Conservation (phyloP, 2,797 vertebrate genomes). For the Leptatherina wallacei region DNA sequence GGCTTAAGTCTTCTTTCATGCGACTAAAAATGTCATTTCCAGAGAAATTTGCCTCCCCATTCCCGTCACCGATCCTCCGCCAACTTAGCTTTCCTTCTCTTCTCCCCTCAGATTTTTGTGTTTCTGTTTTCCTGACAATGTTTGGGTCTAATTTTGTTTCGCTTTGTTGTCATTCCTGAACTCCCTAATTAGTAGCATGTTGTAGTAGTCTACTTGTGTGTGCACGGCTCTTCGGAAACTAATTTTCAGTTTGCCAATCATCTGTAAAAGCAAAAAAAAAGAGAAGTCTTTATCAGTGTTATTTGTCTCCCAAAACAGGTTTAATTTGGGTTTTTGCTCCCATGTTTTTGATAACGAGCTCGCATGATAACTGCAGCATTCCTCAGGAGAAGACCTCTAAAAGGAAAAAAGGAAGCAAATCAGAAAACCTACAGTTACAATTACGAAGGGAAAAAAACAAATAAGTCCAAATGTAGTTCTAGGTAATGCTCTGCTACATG, state of each 20-base stretch:
- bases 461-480: slow-evolving; percentile 43
- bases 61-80: slow-evolving; percentile 35
- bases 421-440: slow-evolving; percentile 37
- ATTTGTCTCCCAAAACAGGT: slow-evolving; percentile 79
- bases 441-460: slow-evolving; percentile 42
- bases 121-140: slow-evolving; percentile 72
- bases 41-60: slow-evolving; percentile 65
- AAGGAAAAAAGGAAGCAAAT: slow-evolving; percentile 25
- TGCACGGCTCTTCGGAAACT: slow-evolving; percentile 86
- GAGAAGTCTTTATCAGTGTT: slow-evolving; percentile 81
- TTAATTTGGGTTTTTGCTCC: slow-evolving; percentile 49
- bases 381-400: slow-evolving; percentile 79
- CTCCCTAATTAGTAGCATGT: slow-evolving; percentile 92
- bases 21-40: slow-evolving; percentile 84
- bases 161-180: slow-evolving; percentile 85
- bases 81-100: slow-evolving; percentile 42
- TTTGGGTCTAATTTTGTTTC: slow-evolving; percentile 76
- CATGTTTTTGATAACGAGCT: slow-evolving; percentile 61
- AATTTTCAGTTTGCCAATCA: slow-evolving; percentile 81
- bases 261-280: slow-evolving; percentile 73
- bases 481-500: slow-evolving; percentile 50
- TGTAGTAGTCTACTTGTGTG: slow-evolving; percentile 89
- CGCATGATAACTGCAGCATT: slow-evolving; percentile 80
- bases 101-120: slow-evolving; percentile 67
- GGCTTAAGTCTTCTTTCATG: slow-evolving; percentile 89